Evolutionary conservation across 2,113 vertebrate species (phyloP).

Genomic region (Mellivora capensis): DNA sequence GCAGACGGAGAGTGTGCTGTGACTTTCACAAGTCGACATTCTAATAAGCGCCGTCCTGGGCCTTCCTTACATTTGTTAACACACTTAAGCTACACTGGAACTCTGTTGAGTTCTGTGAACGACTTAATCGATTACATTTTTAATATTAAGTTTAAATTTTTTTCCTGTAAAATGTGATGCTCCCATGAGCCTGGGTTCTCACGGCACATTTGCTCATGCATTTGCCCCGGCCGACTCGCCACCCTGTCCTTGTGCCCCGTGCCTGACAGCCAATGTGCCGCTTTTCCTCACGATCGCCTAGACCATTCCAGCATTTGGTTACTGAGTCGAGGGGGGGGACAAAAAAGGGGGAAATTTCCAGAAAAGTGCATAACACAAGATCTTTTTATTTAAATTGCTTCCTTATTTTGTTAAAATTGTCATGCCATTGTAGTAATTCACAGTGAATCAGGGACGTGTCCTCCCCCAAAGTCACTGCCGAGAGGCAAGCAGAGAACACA

Average conservation of each 20-base stretch:
- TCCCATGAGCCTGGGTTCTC: fast-evolving
- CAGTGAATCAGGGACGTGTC: not conserved
- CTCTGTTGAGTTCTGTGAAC: too few species aligned
- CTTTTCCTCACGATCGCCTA: not conserved
- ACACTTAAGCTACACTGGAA: fast-evolving
- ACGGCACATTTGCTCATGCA: fast-evolving
- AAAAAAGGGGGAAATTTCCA: not conserved
- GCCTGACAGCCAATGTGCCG: fast-evolving
- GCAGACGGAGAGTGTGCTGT: fast-evolving
- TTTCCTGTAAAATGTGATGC: too few species aligned
- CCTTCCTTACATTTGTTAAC: too few species aligned
- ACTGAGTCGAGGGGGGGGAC: not conserved
- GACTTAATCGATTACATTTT: not conserved
- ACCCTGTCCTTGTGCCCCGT: fast-evolving
- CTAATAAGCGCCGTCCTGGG: fast-evolving
- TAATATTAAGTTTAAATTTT: not conserved
- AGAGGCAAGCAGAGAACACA: not conserved
- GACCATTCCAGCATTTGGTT: not conserved
- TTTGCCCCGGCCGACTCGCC: fast-evolving
- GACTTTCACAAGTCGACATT: not conserved
- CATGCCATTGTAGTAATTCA: not conserved
- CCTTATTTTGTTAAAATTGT: not conserved
- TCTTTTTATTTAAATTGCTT: not conserved
- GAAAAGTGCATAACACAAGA: not conserved
- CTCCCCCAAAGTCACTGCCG: not conserved